Evolutionary conservation across 2,888 invertebrate species (phyloP), one percentile per base, ranked within the genome.

Genomic region (Himalopsyche tibetana): DNA sequence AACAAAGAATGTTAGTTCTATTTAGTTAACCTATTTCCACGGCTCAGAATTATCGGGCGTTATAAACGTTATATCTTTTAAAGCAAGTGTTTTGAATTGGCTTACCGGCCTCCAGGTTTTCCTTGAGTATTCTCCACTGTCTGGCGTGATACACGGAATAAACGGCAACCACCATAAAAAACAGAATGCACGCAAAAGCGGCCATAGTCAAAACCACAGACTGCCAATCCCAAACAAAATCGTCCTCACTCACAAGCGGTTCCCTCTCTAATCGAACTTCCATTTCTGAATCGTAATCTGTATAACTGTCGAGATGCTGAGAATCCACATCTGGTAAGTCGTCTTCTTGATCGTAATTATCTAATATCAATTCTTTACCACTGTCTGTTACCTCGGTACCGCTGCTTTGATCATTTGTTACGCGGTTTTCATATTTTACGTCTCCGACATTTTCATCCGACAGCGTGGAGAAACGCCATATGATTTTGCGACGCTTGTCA

Each of bases 81-180:
- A 51, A 15, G 15, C n/a, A 45, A 51, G 9, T 51, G 15, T 15
- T 63, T 12, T 40, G 36, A 51, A 17, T 36, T n/a, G 28, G 89
- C 94, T 94, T 91, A 96, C 96, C 96, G 92, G 96, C 95, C 91
- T 96, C 95, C 89, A 96, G 95, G 90, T 95, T 95, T 90, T 94
- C 95, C 92, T 96, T 96, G 90, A 97, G 94, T 90, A 95, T 94
- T 91, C 95, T 94, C 96, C 96, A 97, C 91, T 96, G 96, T 90
- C 95, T 94, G 89, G 96, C 95, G 91, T 96, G 96, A 90, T 96
- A 95, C 89, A 96, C 92, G 89, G 96, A 95, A 91, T 96, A 95
- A 90, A 95, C 94, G 89, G 96, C 94, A 90, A 96, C 96, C 89
- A 96, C 95, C 89, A 96, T 93, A 93, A 97, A 96, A 93, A 97